Percentiles rank a stretch among this genome's conserved stretches.
These are phyloP conservation scores for Operophtera brumata DNA, from an alignment of 2,888 invertebrate species.

Conservation along the genomic window DNA sequence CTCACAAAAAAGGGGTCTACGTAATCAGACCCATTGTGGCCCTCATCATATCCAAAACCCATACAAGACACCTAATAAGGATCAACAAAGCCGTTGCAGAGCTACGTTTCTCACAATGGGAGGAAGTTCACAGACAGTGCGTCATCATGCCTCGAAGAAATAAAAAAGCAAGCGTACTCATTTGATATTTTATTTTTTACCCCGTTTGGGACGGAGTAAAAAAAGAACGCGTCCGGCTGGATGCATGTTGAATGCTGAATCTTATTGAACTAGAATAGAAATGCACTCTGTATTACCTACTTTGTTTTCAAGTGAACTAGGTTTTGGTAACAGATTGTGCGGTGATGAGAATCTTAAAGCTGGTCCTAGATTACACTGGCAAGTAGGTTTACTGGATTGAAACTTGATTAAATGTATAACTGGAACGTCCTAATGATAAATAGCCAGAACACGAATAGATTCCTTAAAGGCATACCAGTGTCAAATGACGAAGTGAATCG, in stretches of 20 bases:
- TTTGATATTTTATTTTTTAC: conserved; percentile 56
- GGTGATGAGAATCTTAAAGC: conserved; percentile 5
- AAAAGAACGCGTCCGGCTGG: conserved; percentile 43
- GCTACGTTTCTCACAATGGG: conserved; percentile 70
- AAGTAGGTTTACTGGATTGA: too few relatives aligned
- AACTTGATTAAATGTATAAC: too few relatives aligned
- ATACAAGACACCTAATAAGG: conserved; percentile 30
- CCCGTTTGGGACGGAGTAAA: conserved; percentile 38
- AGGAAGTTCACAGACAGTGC: conserved; percentile 77
- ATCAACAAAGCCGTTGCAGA: conserved; percentile 34
- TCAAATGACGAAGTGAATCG: too few relatives aligned
- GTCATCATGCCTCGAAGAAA: conserved; percentile 61
- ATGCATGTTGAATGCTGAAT: conserved; percentile 20
- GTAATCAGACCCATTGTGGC: conserved; percentile 22
- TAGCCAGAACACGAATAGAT: too few relatives aligned
- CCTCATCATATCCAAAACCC: conserved; percentile 20
- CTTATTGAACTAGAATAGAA: conserved; percentile 21
- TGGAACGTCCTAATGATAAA: too few relatives aligned
- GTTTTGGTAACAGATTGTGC: conserved; percentile 17
- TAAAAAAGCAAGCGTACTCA: conserved; percentile 48
- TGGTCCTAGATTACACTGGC: too few relatives aligned
- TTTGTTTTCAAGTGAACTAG: conserved; percentile 9
- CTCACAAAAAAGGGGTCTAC: not conserved
- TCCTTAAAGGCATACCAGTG: too few relatives aligned
- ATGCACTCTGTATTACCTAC: not conserved